Evolutionary conservation across 2,888 invertebrate species (phyloP).

Genomic region (Clusia tigrina): DNA sequence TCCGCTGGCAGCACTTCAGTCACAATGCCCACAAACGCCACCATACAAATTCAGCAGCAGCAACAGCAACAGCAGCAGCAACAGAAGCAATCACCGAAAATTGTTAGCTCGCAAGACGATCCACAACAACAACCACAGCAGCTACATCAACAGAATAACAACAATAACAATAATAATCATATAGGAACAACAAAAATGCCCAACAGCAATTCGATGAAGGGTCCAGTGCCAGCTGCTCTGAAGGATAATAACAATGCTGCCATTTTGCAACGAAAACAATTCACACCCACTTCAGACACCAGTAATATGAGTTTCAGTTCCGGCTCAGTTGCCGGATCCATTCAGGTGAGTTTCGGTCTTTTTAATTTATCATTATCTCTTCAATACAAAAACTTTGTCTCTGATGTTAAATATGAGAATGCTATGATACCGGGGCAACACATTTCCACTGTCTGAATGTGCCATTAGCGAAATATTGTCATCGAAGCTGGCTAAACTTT

Average conservation of each 20-base stretch:
- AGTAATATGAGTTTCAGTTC: conserved; percentile 64
- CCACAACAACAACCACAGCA: conserved; percentile 28
- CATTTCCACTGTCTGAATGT: too few species aligned
- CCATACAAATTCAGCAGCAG: conserved; percentile 11
- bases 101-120: background rate
- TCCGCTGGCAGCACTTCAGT: conserved; percentile 29
- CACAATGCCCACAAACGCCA: conserved; percentile 29
- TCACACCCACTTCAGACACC: conserved; percentile 51
- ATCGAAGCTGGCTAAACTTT: too few species aligned
- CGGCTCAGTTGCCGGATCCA: conserved; percentile 63
- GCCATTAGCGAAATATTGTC: too few species aligned
- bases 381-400: too few species aligned
- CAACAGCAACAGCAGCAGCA: conserved; percentile 26
- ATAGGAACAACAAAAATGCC: conserved; percentile 28
- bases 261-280: conserved; percentile 49
- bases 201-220: too few species aligned
- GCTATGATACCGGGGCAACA: too few species aligned
- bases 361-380: too few species aligned
- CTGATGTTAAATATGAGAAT: too few species aligned
- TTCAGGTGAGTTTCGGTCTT: conserved; percentile 57
- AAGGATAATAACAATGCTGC: conserved; percentile 35
- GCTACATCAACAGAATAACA: background rate
- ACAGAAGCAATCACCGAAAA: conserved; percentile 22
- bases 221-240: background rate
- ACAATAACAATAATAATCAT: conserved; percentile 29